These are phyloP conservation scores for Myotis planiceps DNA, from an alignment of 2,797 vertebrate species.

Conservation along the genomic window DNA sequence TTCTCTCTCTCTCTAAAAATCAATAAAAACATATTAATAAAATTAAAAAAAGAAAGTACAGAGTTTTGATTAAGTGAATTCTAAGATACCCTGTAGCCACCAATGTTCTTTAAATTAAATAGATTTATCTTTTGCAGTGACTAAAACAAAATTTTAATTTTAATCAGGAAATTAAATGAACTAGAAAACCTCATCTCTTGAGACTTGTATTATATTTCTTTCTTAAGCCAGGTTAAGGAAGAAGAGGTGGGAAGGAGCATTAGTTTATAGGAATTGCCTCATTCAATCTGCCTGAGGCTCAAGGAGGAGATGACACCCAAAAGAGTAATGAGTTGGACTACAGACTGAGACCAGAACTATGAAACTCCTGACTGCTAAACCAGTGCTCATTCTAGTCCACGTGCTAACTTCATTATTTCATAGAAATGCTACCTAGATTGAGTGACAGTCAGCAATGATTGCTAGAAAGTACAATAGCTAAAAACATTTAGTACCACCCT, in stretches of 20 bases:
- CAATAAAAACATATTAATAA: too few species aligned
- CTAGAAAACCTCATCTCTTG: background rate
- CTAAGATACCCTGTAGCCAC: background rate
- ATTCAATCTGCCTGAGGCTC: background rate
- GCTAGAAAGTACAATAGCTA: background rate
- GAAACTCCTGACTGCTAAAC: background rate
- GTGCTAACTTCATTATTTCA: background rate
- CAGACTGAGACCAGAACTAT: background rate
- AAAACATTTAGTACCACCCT: background rate
- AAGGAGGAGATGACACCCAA: background rate
- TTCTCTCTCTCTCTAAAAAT: too few species aligned
- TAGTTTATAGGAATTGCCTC: background rate
- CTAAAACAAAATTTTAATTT: conserved; percentile 36
- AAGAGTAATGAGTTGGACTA: background rate
- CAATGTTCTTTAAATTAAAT: conserved; percentile 9
- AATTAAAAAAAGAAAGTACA: background rate
- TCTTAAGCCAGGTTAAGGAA: background rate
- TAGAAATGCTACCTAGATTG: background rate
- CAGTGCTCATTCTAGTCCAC: background rate
- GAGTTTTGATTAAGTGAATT: background rate
- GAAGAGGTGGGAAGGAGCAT: background rate
- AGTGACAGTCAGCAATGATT: background rate
- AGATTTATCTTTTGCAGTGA: background rate
- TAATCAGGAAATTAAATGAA: conserved; percentile 25
- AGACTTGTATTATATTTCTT: background rate